Evolutionary conservation across 2,888 invertebrate species (phyloP).

Genomic region (Beris chalybata): DNA sequence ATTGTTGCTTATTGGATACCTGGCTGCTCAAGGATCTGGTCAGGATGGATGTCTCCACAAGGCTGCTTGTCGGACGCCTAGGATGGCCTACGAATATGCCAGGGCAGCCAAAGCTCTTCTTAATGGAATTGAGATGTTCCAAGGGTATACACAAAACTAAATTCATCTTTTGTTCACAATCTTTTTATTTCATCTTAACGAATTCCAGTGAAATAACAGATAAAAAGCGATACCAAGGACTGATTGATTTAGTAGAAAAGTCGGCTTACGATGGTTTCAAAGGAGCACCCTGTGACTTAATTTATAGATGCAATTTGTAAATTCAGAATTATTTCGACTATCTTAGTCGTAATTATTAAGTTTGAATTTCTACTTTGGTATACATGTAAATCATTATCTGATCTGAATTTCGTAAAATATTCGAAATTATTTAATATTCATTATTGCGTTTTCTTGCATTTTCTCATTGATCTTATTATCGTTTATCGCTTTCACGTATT

Average conservation of each 20-base stretch:
- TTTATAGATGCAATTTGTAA: conserved; percentile 57
- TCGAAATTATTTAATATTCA: too few relatives aligned
- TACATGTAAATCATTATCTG: too few relatives aligned
- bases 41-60: conserved; percentile 74
- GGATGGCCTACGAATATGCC: conserved; percentile 72
- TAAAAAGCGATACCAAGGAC: conserved; percentile 65
- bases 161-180: background rate
- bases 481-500: conserved; percentile 62
- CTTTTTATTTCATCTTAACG: background rate
- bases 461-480: conserved; percentile 33
- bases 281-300: conserved; percentile 62
- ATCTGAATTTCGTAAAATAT: too few relatives aligned
- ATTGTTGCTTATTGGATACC: conserved; percentile 53
- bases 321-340: conserved; percentile 14
- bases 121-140: conserved; percentile 69
- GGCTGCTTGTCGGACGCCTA: conserved; percentile 74
- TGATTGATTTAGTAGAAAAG: conserved; percentile 66
- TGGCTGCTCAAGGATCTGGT: conserved; percentile 75
- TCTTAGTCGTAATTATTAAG: conserved; percentile 10
- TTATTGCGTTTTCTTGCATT: background rate
- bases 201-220: conserved; percentile 14
- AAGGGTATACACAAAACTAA: conserved; percentile 59
- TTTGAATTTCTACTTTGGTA: too few relatives aligned
- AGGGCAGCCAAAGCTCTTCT: conserved; percentile 76
- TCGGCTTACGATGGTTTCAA: conserved; percentile 68